These are phyloP conservation scores for Ancistrus triradiatus DNA, from an alignment of 2,113 vertebrate species.

Conservation along the genomic window DNA sequence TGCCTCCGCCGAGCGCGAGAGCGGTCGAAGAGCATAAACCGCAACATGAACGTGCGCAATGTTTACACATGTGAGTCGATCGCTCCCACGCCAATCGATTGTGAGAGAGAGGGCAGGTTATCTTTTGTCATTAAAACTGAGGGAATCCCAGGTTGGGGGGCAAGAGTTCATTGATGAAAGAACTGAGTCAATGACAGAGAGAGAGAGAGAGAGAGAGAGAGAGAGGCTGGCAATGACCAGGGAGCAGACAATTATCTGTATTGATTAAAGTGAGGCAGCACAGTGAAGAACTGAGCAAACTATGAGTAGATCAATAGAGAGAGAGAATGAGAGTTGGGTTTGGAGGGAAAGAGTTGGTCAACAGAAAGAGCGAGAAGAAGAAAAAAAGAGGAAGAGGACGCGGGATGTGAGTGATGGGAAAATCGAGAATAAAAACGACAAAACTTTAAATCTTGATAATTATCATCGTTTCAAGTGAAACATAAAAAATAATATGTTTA, in stretches of 20 bases:
- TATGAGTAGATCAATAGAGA: constrained; percentile 78
- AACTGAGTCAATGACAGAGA: constrained; percentile 45
- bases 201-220: constrained; percentile 67
- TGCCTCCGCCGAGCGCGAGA: constrained; percentile 18
- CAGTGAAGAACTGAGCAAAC: constrained; percentile 78
- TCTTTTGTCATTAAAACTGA: constrained; percentile 68
- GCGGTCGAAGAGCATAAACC: constrained; percentile 39
- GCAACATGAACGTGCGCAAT: constrained; percentile 59
- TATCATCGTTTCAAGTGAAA: too few relatives aligned
- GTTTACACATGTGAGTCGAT: constrained; percentile 70
- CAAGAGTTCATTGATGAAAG: constrained; percentile 73
- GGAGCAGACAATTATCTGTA: constrained; percentile 82
- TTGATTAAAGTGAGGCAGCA: constrained; percentile 76
- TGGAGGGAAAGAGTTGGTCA: constrained; percentile 33
- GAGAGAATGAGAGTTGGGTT: constrained; percentile 43
- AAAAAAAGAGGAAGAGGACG: constrained; percentile 14
- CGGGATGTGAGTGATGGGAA: neutral
- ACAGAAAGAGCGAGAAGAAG: constrained; percentile 36
- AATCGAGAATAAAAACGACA: too few relatives aligned
- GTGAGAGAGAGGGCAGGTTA: constrained; percentile 72
- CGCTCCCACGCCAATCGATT: constrained; percentile 77
- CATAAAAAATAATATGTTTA: too few relatives aligned
- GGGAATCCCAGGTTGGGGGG: constrained; percentile 54
- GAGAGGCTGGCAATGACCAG: constrained; percentile 72
- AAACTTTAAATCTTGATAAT: too few relatives aligned